phyloP scores from a whole-genome alignment of 2,888 invertebrate genomes.

The Phengaris alcon region DNA sequence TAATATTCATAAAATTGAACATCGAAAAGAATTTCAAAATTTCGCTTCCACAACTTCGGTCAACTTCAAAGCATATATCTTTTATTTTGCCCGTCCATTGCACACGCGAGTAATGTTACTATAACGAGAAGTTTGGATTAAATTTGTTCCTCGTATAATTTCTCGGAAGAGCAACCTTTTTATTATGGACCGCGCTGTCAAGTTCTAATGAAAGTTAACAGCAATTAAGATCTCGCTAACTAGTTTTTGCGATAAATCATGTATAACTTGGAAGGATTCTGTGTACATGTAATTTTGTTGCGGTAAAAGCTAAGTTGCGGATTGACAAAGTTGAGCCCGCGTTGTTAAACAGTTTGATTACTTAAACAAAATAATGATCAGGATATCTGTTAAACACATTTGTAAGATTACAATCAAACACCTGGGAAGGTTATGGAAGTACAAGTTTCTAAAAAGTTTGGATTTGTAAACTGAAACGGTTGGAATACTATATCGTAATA shows the following conservation, averaged over 20 bases:
- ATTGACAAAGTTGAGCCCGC: conserved; percentile 5
- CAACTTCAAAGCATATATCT: background rate
- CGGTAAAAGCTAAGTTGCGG: conserved; percentile 16
- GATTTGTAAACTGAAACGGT: too few relatives aligned
- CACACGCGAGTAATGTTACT: background rate
- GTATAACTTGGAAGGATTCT: conserved; percentile 11
- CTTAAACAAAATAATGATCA: background rate
- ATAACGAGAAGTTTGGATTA: background rate
- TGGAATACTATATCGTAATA: too few relatives aligned
- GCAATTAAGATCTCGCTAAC: conserved; percentile 16
- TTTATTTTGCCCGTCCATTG: background rate
- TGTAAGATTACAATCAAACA: background rate
- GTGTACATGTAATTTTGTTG: conserved; percentile 14
- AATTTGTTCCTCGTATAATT: background rate
- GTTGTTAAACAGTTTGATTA: background rate
- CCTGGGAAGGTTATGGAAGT: too few relatives aligned
- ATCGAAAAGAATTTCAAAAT: conserved; percentile 13
- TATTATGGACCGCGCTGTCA: background rate
- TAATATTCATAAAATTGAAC: conserved; percentile 24
- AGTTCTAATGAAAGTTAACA: conserved; percentile 10
- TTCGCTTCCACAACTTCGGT: background rate
- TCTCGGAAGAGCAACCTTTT: conserved; percentile 5
- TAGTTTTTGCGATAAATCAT: conserved; percentile 22
- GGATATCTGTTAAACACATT: background rate
- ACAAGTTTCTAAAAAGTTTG: too few relatives aligned